These are phyloP conservation scores for Euglossa dilemma DNA, from an alignment of 1,140 invertebrate species.

Conservation along the genomic window DNA sequence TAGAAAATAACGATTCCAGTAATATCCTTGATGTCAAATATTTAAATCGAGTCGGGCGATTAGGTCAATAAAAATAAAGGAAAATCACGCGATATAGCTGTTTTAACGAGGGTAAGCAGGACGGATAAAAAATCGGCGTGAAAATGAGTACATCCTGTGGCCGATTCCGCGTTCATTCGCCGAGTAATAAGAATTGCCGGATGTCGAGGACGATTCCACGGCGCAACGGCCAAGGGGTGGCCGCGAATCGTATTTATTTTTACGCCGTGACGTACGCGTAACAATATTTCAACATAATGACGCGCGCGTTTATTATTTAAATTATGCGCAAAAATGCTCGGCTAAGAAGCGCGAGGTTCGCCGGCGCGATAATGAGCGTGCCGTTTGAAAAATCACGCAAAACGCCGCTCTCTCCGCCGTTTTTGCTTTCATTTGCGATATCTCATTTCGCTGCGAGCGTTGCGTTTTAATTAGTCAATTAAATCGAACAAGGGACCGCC, in stretches of 20 bases:
- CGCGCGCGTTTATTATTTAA: slow-evolving; percentile 29
- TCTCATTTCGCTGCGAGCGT: background rate
- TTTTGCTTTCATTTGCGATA: slow-evolving; percentile 11
- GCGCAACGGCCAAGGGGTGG: background rate
- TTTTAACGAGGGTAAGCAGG: too few species aligned
- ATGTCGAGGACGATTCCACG: background rate
- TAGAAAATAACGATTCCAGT: too few species aligned
- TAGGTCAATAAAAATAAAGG: too few species aligned
- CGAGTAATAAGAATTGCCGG: background rate
- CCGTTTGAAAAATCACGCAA: background rate
- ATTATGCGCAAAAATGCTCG: slow-evolving; percentile 14
- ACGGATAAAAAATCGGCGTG: too few species aligned
- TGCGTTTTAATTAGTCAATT: slow-evolving; percentile 1
- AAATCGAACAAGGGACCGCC: background rate
- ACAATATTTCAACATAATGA: slow-evolving; percentile 14
- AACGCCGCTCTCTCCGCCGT: background rate
- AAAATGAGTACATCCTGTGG: background rate
- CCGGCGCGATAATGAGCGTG: background rate
- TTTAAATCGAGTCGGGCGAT: too few species aligned
- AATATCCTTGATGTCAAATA: too few species aligned
- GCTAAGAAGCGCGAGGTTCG: background rate
- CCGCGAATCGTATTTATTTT: background rate
- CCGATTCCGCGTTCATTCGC: background rate
- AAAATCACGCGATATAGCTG: too few species aligned
- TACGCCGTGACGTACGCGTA: background rate